These are phyloP conservation scores for Dasyprocta punctata DNA, from an alignment of 2,113 vertebrate genomes.

Conservation along the genomic window DNA sequence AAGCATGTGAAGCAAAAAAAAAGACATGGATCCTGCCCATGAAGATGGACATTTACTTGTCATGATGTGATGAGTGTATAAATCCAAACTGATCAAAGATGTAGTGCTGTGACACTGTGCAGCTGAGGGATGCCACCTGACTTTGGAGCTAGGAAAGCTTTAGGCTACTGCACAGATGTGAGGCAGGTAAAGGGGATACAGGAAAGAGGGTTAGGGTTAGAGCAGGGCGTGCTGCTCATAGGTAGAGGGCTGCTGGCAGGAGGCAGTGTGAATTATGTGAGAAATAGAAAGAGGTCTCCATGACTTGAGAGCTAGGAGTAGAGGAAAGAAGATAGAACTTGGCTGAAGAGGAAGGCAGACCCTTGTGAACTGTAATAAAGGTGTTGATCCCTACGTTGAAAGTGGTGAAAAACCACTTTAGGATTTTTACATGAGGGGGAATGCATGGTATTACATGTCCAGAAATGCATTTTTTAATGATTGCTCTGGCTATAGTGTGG, in stretches of 20 bases:
- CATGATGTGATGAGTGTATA: neutral
- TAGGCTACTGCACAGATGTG: neutral
- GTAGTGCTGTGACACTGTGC: neutral
- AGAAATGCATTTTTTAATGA: conserved; percentile 11
- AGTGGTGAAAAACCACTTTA: conserved; percentile 8
- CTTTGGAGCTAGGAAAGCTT: neutral
- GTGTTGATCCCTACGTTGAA: neutral
- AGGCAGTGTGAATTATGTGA: neutral
- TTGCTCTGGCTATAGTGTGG: neutral
- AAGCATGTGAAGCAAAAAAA: conserved; percentile 2
- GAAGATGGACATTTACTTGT: conserved; percentile 1
- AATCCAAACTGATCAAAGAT: neutral
- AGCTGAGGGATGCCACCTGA: neutral
- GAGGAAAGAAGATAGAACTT: no score
- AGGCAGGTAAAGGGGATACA: neutral
- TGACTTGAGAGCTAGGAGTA: neutral
- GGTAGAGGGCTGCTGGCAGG: neutral
- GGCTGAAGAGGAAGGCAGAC: neutral
- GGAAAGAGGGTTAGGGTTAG: neutral
- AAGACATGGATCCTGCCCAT: neutral
- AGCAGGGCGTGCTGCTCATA: neutral
- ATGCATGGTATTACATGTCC: neutral
- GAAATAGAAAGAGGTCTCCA: neutral
- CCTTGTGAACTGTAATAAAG: neutral
- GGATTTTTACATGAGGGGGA: conserved; percentile 15